A percentile compares a stretch with the other conserved stretches of the same genome.
phyloP scores from a whole-genome alignment of 2,797 vertebrate genomes.

The Xyrichtys novacula region DNA sequence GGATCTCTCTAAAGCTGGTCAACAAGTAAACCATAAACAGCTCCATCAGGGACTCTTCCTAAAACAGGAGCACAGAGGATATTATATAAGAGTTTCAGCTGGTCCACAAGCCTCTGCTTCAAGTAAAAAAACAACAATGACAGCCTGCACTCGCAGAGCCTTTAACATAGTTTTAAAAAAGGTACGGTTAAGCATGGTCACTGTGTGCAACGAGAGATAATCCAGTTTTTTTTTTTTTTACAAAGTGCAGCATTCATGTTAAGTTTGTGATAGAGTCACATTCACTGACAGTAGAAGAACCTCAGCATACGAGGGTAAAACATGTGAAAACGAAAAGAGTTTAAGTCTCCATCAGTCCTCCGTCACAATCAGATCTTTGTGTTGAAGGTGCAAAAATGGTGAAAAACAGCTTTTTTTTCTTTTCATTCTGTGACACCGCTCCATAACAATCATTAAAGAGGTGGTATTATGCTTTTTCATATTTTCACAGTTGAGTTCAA shows the following conservation, averaged over 20 bases:
- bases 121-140: slow-evolving; percentile 20
- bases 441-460: no score
- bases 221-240: slow-evolving; percentile 50
- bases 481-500: no score
- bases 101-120: slow-evolving; percentile 22
- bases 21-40: slow-evolving; percentile 38
- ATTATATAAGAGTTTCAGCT: slow-evolving; percentile 14
- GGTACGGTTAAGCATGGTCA: slow-evolving; percentile 43
- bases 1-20: slow-evolving; percentile 40
- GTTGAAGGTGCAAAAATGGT: slow-evolving; percentile 54
- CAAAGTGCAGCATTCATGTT: slow-evolving; percentile 70
- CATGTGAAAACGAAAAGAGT: background rate
- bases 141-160: slow-evolving; percentile 40
- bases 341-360: background rate
- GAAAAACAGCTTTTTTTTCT: slow-evolving; percentile 1
- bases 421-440: no score
- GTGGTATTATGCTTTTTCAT: no score
- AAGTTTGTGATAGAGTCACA: slow-evolving; percentile 62
- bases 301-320: slow-evolving; percentile 27
- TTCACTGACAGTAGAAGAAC: slow-evolving; percentile 47
- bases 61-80: slow-evolving; percentile 16
- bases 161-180: slow-evolving; percentile 29
- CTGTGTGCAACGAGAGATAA: slow-evolving; percentile 48
- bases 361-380: slow-evolving; percentile 25
- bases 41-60: slow-evolving; percentile 32